Conservation (phyloP, 1,140 invertebrate genomes). For the Hyles vespertilio region DNA sequence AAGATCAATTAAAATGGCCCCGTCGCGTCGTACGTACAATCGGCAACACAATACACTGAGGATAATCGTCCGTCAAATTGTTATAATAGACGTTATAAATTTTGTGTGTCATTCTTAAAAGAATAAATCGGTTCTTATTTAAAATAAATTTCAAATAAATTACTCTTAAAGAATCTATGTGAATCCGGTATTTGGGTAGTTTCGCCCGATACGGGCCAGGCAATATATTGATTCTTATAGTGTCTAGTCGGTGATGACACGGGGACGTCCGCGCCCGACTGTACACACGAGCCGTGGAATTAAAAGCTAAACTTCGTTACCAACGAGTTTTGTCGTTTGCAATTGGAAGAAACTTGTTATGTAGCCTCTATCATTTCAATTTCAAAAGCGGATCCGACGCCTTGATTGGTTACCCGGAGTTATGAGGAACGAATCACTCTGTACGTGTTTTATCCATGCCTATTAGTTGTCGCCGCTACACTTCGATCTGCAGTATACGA, state of each 20-base stretch:
- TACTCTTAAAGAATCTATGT: too few species aligned
- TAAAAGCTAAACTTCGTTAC: constrained; percentile 72
- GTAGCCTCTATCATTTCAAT: constrained; percentile 68
- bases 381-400: constrained; percentile 61
- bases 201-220: too few species aligned
- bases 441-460: constrained; percentile 8
- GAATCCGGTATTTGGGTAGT: too few species aligned
- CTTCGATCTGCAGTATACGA: too few species aligned
- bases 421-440: constrained; percentile 8
- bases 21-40: constrained; percentile 20
- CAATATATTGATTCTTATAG: too few species aligned
- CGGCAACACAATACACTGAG: neutral
- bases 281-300: constrained; percentile 44
- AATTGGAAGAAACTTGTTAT: constrained; percentile 73
- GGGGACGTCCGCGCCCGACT: constrained; percentile 1
- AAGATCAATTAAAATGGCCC: constrained; percentile 61
- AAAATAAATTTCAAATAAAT: too few species aligned
- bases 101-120: too few species aligned
- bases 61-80: too few species aligned
- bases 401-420: constrained; percentile 63
- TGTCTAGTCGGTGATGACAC: too few species aligned
- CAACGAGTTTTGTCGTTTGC: constrained; percentile 56
- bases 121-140: too few species aligned
- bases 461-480: too few species aligned
- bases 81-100: too few species aligned